Conservation (phyloP, 30 jellyfish, hydroid and myxozoan species). For the Morbakka virulenta region DNA sequence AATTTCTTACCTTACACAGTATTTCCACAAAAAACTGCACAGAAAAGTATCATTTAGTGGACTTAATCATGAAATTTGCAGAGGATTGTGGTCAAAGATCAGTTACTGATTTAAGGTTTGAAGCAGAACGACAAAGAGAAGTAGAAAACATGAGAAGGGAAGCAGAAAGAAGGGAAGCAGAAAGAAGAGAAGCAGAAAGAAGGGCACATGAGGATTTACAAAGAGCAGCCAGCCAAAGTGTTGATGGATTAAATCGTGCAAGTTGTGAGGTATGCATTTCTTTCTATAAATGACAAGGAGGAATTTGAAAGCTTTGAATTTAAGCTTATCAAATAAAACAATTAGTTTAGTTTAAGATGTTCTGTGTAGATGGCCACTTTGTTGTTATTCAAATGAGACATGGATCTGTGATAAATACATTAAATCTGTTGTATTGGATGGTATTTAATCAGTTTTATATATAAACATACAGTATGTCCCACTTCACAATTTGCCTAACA, state of each 20-base stretch:
- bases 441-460: too few species aligned
- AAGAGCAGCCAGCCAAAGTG: neutral
- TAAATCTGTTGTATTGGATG: too few species aligned
- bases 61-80: conserved; percentile 91
- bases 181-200: conserved; percentile 54
- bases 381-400: too few species aligned
- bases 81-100: conserved; percentile 71
- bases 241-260: neutral
- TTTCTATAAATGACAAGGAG: too few species aligned
- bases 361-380: too few species aligned
- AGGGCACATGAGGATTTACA: conserved; percentile 56
- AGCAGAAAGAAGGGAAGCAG: conserved; percentile 71
- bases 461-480: too few species aligned
- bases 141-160: conserved; percentile 80
- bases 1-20: conserved; percentile 47
- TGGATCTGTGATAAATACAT: too few species aligned
- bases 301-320: too few species aligned
- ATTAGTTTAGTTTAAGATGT: too few species aligned
- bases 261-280: too few species aligned
- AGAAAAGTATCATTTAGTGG: conserved; percentile 81
- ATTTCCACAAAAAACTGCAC: conserved; percentile 74
- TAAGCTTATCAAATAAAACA: too few species aligned
- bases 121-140: conserved; percentile 37
- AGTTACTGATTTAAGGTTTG: conserved; percentile 65
- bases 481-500: too few species aligned